Conservation (phyloP, 2,888 invertebrate species). For the Nasonovia ribisnigri region DNA sequence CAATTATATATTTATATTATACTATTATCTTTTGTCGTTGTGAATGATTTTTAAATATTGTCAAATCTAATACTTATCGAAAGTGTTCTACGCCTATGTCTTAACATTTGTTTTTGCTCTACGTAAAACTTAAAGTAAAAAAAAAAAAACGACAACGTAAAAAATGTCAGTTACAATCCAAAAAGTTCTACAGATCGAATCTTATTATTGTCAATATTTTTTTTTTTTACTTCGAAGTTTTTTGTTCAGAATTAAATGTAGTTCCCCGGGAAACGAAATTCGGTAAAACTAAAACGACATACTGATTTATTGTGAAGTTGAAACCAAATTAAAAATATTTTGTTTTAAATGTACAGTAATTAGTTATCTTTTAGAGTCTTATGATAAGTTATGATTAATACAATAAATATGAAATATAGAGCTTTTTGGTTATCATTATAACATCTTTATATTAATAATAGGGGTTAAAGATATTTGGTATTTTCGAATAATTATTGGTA, state of each 20-base stretch:
- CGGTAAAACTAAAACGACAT: no score
- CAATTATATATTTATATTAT: neutral
- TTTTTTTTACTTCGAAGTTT: neutral
- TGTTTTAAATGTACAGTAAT: no score
- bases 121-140: neutral
- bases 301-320: neutral
- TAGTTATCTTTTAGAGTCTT: no score
- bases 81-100: no score
- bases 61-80: neutral
- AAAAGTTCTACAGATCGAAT: neutral
- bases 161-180: neutral
- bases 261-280: neutral
- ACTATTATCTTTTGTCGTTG: neutral
- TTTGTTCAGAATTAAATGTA: neutral
- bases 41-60: neutral
- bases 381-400: no score
- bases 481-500: no score
- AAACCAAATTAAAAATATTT: neutral
- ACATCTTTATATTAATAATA: no score
- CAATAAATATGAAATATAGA: no score
- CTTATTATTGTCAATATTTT: neutral
- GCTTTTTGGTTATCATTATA: no score
- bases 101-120: neutral
- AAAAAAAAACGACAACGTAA: neutral
- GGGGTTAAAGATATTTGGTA: no score